phyloP scores from a whole-genome alignment of 2,888 invertebrate genomes.

The Syrista parreyssii region DNA sequence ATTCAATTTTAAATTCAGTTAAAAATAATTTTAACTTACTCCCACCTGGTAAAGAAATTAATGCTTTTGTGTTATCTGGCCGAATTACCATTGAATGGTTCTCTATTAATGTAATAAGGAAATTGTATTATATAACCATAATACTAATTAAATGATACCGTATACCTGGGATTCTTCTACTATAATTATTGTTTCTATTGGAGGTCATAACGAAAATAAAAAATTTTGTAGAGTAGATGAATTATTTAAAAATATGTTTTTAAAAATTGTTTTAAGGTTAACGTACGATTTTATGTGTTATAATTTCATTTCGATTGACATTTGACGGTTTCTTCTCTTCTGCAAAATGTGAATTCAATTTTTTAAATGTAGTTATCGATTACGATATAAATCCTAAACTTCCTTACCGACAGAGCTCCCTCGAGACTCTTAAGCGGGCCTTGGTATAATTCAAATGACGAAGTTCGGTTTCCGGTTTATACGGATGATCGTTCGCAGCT shows the following conservation, averaged over 20 bases:
- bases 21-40: too few species aligned
- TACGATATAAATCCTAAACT: background rate
- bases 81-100: too few species aligned
- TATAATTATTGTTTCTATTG: background rate
- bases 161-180: background rate
- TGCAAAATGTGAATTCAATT: background rate
- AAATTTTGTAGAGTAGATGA: background rate
- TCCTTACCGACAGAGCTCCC: background rate
- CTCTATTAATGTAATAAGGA: too few species aligned
- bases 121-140: too few species aligned
- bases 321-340: background rate
- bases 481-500: background rate
- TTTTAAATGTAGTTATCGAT: background rate
- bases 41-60: too few species aligned
- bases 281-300: background rate
- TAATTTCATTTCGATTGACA: background rate
- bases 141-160: too few species aligned
- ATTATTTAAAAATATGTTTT: background rate
- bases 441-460: background rate
- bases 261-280: background rate
- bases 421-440: background rate
- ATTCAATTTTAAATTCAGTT: too few species aligned
- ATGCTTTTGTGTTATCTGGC: too few species aligned
- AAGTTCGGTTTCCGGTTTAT: background rate
- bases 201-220: background rate